Evolutionary conservation across 2,113 vertebrate genomes (phyloP).

Genomic region (Bambusicola thoracicus): DNA sequence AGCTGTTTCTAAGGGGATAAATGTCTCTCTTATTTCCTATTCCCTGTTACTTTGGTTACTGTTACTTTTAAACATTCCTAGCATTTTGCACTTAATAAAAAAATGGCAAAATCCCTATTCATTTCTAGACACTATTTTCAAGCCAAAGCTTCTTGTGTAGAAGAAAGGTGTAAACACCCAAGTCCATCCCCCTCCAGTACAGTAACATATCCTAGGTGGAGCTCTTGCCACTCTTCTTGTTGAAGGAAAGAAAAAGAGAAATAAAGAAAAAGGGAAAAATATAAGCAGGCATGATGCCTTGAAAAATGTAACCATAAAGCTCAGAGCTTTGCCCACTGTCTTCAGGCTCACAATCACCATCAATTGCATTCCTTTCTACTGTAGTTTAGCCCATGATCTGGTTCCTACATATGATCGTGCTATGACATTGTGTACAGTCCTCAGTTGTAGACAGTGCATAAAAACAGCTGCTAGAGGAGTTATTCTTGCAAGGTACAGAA

Average conservation of each 20-base stretch:
- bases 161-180: neutral
- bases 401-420: neutral
- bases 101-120: conserved; percentile 42
- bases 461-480: neutral
- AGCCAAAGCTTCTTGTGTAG: neutral
- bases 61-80: conserved; percentile 73
- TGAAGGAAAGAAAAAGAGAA: neutral
- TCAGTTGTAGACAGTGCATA: neutral
- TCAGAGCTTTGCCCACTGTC: neutral
- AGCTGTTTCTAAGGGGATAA: conserved; percentile 70
- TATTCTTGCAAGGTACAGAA: neutral
- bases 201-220: neutral
- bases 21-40: conserved; percentile 64
- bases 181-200: neutral
- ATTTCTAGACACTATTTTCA: conserved; percentile 39
- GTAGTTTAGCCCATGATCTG: neutral
- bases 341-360: neutral
- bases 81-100: conserved; percentile 68
- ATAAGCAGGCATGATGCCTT: neutral
- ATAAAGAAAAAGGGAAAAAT: neutral
- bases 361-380: neutral
- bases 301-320: neutral
- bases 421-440: neutral
- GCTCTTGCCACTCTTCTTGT: neutral
- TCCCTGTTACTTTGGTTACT: conserved; percentile 70